Percentiles rank a stretch among this genome's conserved stretches.
Conservation (phyloP, 2,797 vertebrate genomes). For the Ibycter americanus region DNA sequence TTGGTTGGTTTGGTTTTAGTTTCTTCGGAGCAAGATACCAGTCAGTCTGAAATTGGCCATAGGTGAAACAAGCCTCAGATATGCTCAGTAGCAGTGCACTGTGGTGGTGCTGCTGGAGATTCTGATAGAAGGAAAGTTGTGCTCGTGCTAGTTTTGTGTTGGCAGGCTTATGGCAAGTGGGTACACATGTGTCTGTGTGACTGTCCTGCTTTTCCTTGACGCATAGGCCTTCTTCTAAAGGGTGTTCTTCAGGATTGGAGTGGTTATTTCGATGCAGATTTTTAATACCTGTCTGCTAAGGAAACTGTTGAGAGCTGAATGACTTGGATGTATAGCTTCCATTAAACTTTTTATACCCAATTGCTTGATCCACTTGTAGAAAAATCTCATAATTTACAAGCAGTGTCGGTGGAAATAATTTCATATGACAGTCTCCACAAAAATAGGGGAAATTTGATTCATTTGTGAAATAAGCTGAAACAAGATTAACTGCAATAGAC, state of each 20-base stretch:
- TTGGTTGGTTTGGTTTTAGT: background rate
- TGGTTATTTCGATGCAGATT: background rate
- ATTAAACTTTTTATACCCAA: background rate
- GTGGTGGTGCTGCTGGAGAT: background rate
- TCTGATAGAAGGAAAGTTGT: background rate
- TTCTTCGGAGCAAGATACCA: background rate
- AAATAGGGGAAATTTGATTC: background rate
- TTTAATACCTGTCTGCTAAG: background rate
- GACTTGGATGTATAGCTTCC: background rate
- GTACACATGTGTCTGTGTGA: background rate
- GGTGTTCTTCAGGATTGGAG: background rate
- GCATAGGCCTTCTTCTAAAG: accelerated
- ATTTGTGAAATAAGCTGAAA: background rate
- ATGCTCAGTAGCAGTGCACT: background rate
- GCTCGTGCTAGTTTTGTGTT: background rate
- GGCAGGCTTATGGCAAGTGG: background rate
- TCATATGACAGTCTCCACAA: background rate
- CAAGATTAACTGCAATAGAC: background rate
- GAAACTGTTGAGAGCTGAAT: background rate
- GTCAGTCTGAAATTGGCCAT: background rate
- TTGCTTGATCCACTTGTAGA: background rate
- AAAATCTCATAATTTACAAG: background rate
- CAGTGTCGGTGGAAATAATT: background rate
- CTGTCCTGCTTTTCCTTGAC: background rate
- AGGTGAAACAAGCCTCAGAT: background rate